These are phyloP conservation scores for Kradibia gibbosae DNA, from an alignment of 1,140 invertebrate genomes.

Conservation along the genomic window DNA sequence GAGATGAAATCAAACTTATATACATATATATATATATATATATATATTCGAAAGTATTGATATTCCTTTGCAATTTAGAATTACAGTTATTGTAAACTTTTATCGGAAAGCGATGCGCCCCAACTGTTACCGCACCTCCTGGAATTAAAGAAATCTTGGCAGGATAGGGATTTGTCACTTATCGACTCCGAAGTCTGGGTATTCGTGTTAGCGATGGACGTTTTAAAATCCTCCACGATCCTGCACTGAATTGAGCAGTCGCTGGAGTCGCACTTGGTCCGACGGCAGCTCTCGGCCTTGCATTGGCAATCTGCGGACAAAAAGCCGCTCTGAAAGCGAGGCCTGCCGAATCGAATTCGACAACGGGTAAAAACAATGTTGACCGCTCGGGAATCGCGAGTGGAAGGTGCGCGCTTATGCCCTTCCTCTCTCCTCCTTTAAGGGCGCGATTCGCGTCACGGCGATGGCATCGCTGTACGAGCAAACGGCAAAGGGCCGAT, in stretches of 20 bases:
- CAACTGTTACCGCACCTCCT: neutral
- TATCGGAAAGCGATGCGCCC: neutral
- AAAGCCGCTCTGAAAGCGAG: slow-evolving; percentile 33
- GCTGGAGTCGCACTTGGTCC: neutral
- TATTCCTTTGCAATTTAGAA: no score
- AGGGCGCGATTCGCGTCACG: no score
- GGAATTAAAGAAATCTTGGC: neutral
- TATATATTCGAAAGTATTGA: no score
- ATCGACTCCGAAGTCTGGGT: neutral
- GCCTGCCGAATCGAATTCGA: neutral
- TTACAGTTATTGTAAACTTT: no score
- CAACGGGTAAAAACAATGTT: neutral
- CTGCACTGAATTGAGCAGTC: neutral
- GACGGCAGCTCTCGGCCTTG: neutral
- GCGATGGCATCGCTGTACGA: no score
- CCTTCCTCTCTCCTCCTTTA: no score
- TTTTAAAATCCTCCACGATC: neutral
- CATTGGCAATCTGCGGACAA: slow-evolving; percentile 18
- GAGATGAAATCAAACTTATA: no score
- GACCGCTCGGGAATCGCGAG: neutral
- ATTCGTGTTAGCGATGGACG: neutral
- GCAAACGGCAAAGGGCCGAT: no score
- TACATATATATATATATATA: no score
- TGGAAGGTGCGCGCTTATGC: neutral
- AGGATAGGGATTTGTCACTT: neutral